Evolutionary conservation across 2,113 vertebrate genomes (phyloP).

Genomic region (Oreotrochilus melanogaster): DNA sequence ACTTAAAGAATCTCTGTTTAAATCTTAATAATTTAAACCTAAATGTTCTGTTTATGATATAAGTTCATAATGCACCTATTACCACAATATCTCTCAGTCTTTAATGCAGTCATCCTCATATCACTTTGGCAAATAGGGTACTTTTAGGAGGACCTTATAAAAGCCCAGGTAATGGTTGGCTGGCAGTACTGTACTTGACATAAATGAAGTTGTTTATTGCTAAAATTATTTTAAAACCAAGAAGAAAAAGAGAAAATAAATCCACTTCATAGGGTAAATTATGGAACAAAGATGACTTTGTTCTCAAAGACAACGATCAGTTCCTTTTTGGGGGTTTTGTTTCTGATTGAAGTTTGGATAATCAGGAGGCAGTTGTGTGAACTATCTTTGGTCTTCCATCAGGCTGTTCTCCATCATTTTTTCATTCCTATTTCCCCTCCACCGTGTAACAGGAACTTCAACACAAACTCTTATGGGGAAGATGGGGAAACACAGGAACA

Average conservation of each 20-base stretch:
- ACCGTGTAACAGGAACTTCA: not conserved
- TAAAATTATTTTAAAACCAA: not conserved
- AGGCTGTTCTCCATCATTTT: not conserved
- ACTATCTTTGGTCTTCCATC: not conserved
- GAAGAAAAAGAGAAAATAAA: not conserved
- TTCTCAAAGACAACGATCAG: not conserved
- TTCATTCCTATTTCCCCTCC: not conserved
- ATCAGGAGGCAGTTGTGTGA: not conserved
- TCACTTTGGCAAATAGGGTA: not conserved
- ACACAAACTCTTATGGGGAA: accelerated
- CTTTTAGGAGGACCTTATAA: not conserved
- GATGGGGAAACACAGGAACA: not conserved
- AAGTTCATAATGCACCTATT: not conserved
- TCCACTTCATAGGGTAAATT: not conserved
- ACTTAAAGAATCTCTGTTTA: not conserved
- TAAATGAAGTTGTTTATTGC: not conserved
- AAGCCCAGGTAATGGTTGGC: not conserved
- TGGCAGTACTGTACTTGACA: not conserved
- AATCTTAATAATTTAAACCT: not conserved
- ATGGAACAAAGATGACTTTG: not conserved
- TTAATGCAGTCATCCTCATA: not conserved
- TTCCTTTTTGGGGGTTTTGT: not conserved
- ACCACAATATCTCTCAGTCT: not conserved
- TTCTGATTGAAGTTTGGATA: not conserved
- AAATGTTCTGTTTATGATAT: not conserved